Evolutionary conservation across 2,113 vertebrate species (phyloP).

Genomic region (Platysteira castanea): DNA sequence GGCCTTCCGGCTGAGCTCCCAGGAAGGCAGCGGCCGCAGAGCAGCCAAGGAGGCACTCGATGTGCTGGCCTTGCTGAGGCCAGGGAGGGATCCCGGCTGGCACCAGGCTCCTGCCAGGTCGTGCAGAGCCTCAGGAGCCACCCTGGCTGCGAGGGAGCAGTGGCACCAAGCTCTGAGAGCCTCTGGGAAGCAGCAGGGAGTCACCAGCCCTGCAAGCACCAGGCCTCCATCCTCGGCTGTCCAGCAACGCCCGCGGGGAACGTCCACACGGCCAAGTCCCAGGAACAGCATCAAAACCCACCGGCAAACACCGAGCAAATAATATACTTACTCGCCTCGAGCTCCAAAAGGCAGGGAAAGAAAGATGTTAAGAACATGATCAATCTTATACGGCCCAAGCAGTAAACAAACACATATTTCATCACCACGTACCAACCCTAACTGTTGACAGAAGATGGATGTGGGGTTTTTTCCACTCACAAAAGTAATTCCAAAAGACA

Average conservation of each 20-base stretch:
- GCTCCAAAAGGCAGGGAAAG: constrained; percentile 35
- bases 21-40: not conserved
- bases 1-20: not conserved
- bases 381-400: constrained; percentile 31
- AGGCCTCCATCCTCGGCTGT: not conserved
- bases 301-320: not conserved
- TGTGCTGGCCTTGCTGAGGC: not conserved
- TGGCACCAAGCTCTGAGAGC: rapidly evolving
- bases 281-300: not conserved
- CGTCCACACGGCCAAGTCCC: not conserved
- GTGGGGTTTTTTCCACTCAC: not conserved
- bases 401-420: constrained; percentile 68
- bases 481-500: constrained; percentile 43
- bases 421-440: constrained; percentile 34
- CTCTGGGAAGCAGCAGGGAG: not conserved
- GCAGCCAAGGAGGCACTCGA: not conserved
- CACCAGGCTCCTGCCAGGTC: not conserved
- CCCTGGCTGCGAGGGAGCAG: not conserved
- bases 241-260: rapidly evolving
- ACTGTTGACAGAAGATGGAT: constrained; percentile 51
- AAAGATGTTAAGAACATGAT: constrained; percentile 43
- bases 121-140: not conserved
- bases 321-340: not conserved
- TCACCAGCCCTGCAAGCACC: not conserved
- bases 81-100: not conserved